Percentiles rank a stretch among this genome's conserved stretches.
Conservation (phyloP, 2,888 invertebrate genomes). For the Eilema depressum region DNA sequence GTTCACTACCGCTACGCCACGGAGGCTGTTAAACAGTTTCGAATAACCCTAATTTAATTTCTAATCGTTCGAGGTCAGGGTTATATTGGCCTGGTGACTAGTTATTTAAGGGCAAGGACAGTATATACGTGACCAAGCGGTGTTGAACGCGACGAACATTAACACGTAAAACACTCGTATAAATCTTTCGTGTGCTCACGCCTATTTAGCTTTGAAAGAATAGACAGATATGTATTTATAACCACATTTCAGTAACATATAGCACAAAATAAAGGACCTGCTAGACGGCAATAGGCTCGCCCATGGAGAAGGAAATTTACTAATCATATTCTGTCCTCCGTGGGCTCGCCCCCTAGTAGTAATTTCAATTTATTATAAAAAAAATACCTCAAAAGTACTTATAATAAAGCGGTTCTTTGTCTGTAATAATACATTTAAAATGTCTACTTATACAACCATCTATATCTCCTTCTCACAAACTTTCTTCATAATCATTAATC, state of each 20-base stretch:
- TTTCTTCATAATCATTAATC: slow-evolving; percentile 1
- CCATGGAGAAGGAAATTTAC: too few relatives aligned
- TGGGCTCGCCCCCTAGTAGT: too few relatives aligned
- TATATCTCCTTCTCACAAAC: neutral
- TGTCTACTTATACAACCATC: neutral
- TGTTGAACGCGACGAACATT: neutral
- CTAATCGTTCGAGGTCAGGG: neutral
- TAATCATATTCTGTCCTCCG: too few relatives aligned
- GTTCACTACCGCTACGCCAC: too few relatives aligned
- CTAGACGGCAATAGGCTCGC: too few relatives aligned
- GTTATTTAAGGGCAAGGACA: neutral
- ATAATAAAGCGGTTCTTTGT: neutral
- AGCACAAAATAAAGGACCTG: too few relatives aligned
- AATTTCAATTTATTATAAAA: too few relatives aligned
- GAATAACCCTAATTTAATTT: neutral
- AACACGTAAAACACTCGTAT: slow-evolving; percentile 2
- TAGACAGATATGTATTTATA: neutral
- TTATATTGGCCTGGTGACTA: neutral
- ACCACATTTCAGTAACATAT: too few relatives aligned
- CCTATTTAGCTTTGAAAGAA: neutral
- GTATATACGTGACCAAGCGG: neutral
- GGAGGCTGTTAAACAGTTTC: too few relatives aligned
- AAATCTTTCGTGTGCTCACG: slow-evolving; percentile 4
- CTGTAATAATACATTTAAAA: neutral
- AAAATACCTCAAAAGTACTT: too few relatives aligned